Base-by-base conservation (phyloP, 23 tunicate genomes). In the Corella eumyota region DNA sequence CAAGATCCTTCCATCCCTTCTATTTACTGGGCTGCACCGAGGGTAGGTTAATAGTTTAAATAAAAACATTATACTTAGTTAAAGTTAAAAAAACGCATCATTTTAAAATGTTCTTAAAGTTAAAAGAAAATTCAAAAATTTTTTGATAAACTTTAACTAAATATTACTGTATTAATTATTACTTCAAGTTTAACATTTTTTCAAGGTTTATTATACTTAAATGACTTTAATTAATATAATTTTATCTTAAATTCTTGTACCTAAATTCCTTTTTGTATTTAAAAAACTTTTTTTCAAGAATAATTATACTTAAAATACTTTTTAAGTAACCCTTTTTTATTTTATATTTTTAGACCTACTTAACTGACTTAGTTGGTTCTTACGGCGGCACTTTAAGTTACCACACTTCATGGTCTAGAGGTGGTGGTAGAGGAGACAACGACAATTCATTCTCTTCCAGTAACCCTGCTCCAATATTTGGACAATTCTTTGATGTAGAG, bases 21-120 rank as follows among this genome's bases (percentile, higher is more conserved):
- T 27, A 27, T 82, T 17, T 82, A 82, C 71, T 82, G 92, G 92
- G 92, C 76, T 15, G 81, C 92, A 1, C 92, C 92, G 32, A 49
- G 32, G 83, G 83, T 76, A 59, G 22, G 45, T 6, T 9, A 60
- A n/a, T 2, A 9, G 2, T 40, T 40, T 40, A 15, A 9, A 9
- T 9, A 11, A 40, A 40, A 40, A 9, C 48, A 9, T 9, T 40
- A n/a, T n/a, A n/a, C n/a, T n/a, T n/a, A n/a, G n/a, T n/a, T n/a
- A n/a, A n/a, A n/a, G n/a, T n/a, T n/a, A n/a, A n/a, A n/a, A n/a
- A n/a, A n/a, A n/a, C n/a, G n/a, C n/a, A n/a, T n/a, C n/a, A n/a
- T n/a, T n/a, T n/a, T n/a, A n/a, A n/a, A n/a, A n/a, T n/a, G n/a
- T n/a, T n/a, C n/a, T n/a, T n/a, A n/a, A n/a, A n/a, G n/a, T n/a